Percentiles rank a stretch among this genome's conserved stretches.
These are phyloP conservation scores for Meloidogyne hapla DNA, from an alignment of 1,140 invertebrate genomes.

Conservation along the genomic window DNA sequence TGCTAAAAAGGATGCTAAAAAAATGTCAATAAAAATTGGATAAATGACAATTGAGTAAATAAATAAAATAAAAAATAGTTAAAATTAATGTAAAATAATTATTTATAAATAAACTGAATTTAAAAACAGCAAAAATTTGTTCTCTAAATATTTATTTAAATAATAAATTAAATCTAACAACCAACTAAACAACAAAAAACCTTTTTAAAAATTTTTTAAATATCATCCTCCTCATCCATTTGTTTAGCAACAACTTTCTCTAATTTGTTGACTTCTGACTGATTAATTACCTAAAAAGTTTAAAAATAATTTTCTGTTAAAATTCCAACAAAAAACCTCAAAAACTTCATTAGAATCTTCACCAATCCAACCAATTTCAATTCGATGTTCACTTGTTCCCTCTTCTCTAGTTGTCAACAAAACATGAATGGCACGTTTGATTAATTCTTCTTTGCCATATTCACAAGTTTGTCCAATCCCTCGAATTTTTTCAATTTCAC, in stretches of 20 bases:
- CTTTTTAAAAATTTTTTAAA: too few species aligned
- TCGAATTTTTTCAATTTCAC: constrained; percentile 97
- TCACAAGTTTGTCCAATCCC: constrained; percentile 43
- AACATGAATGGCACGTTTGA: constrained; percentile 64
- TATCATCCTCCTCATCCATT: neutral
- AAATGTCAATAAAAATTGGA: too few species aligned
- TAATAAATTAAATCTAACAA: too few species aligned
- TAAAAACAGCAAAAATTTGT: too few species aligned
- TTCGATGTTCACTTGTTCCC: constrained; percentile 95
- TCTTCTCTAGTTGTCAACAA: constrained; percentile 81
- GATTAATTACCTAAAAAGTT: neutral
- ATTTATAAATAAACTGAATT: too few species aligned
- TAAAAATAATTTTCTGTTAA: neutral
- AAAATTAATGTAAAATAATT: too few species aligned
- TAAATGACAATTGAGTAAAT: too few species aligned
- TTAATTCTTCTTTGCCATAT: constrained; percentile 50
- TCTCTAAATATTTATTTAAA: too few species aligned
- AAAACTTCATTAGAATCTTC: constrained; percentile 64
- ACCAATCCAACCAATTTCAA: constrained; percentile 95
- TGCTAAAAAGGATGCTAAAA: too few species aligned
- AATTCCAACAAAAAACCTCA: constrained; percentile 33
- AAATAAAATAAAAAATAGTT: too few species aligned
- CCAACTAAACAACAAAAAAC: too few species aligned
- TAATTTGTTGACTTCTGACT: neutral
- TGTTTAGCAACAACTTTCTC: neutral